Percentiles rank a stretch among this genome's conserved stretches.
Evolutionary conservation across 1,140 invertebrate genomes (phyloP).

Genomic region (Trialeurodes vaporariorum): DNA sequence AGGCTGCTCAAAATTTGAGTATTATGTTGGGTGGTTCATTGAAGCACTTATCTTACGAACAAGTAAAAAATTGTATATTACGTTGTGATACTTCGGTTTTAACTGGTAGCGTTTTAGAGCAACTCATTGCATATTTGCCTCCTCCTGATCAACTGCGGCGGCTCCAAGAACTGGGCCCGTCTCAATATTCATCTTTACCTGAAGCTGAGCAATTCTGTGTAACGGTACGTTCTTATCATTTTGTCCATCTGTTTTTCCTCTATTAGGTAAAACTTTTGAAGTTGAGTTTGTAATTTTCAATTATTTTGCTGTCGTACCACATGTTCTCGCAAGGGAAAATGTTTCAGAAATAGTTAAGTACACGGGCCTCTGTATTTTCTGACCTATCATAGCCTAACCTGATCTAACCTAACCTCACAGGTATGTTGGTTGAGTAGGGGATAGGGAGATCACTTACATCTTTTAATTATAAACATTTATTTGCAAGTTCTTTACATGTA

Average conservation of each 20-base stretch:
- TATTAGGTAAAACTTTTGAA: too few relatives aligned
- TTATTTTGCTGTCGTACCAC: too few relatives aligned
- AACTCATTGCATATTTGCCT: conserved; percentile 79
- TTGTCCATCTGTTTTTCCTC: not conserved
- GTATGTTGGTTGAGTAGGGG: not conserved
- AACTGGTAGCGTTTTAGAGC: conserved; percentile 65
- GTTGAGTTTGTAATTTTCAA: too few relatives aligned
- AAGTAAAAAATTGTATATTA: conserved; percentile 72
- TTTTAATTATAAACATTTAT: not conserved
- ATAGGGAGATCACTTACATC: too few relatives aligned
- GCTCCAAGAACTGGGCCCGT: conserved; percentile 62
- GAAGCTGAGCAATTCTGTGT: conserved; percentile 92
- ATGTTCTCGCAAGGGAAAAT: too few relatives aligned
- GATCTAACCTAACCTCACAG: too few relatives aligned
- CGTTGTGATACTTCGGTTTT: conserved; percentile 76
- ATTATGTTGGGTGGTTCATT: conserved; percentile 80
- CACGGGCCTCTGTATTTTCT: too few relatives aligned
- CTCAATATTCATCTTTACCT: conserved; percentile 66
- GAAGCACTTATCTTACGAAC: conserved; percentile 77
- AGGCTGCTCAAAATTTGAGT: conserved; percentile 89
- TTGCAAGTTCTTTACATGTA: conserved; percentile 1
- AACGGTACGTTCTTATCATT: conserved; percentile 48
- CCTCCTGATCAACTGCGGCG: conserved; percentile 76
- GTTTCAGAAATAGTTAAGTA: too few relatives aligned
- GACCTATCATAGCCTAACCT: too few relatives aligned